Percentiles rank a stretch among this genome's conserved stretches.
Evolutionary conservation across 2,113 vertebrate genomes (phyloP).

Genomic region (Bubo bubo): DNA sequence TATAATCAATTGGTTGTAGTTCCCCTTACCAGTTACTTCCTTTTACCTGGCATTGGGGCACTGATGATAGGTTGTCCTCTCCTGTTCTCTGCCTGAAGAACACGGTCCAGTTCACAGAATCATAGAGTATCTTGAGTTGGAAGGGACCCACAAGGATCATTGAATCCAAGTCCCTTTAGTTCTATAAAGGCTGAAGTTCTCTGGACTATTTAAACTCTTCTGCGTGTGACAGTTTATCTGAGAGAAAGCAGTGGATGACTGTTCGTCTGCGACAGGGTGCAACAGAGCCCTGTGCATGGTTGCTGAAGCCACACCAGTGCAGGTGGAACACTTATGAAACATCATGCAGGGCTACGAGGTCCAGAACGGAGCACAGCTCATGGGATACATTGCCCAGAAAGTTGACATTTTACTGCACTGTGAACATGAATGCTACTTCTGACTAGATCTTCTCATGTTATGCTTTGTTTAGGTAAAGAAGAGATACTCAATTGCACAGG

Average conservation of each 20-base stretch:
- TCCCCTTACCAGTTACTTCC: not conserved
- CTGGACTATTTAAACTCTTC: not conserved
- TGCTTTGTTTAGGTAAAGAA: constrained; percentile 66
- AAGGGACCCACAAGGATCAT: not conserved
- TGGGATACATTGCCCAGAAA: not conserved
- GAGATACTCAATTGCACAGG: constrained; percentile 74
- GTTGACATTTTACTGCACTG: not conserved
- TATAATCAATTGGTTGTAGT: not conserved
- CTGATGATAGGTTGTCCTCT: not conserved
- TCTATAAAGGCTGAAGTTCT: not conserved
- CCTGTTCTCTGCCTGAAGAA: not conserved
- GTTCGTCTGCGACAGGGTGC: not conserved
- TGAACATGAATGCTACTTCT: not conserved
- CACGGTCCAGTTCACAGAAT: not conserved
- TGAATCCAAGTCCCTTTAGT: not conserved
- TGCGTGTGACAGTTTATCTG: not conserved
- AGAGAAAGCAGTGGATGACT: not conserved
- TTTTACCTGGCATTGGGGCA: not conserved
- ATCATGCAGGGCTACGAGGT: fast-evolving
- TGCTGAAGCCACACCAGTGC: not conserved
- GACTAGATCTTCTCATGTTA: not conserved
- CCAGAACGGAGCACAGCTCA: not conserved
- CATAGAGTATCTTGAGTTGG: not conserved
- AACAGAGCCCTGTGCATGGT: not conserved
- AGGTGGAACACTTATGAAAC: not conserved